Evolutionary conservation across 2,113 vertebrate genomes (phyloP).

Genomic region (Propithecus coquereli): DNA sequence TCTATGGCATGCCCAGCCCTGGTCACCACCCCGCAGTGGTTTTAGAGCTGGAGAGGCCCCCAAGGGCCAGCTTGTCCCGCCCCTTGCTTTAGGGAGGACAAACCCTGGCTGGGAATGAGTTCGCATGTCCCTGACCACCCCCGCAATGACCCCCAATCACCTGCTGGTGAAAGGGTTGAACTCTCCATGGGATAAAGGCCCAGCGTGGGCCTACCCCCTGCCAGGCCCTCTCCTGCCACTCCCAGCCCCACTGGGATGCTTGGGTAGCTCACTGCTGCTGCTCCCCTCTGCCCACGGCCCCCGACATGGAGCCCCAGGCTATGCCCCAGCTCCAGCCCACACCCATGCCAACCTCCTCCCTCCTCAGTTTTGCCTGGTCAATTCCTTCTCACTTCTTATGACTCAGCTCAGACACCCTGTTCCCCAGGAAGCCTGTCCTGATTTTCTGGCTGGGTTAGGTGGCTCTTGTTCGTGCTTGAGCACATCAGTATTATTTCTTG

Average conservation of each 20-base stretch:
- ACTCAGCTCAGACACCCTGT: neutral
- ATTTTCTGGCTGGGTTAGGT: neutral
- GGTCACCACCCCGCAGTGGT: neutral
- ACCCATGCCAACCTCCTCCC: neutral
- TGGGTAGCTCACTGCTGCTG: neutral
- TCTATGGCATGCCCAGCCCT: fast-evolving
- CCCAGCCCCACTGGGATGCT: neutral
- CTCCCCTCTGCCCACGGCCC: neutral
- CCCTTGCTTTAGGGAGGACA: neutral
- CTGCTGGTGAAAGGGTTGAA: neutral
- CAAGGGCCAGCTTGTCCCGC: neutral
- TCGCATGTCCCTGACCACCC: neutral
- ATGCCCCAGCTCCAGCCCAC: neutral
- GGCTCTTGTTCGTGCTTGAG: neutral
- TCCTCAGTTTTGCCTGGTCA: neutral
- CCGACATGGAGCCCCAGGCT: neutral
- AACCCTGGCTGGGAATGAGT: neutral
- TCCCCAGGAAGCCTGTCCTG: neutral
- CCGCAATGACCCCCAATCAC: fast-evolving
- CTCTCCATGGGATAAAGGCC: neutral
- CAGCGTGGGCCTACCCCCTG: too few relatives aligned
- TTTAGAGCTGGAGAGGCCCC: neutral
- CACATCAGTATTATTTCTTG: neutral
- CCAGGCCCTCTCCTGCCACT: neutral
- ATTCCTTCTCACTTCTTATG: neutral